Evolutionary conservation across 2,888 invertebrate genomes (phyloP).

Genomic region (Xestia rhomboidea): DNA sequence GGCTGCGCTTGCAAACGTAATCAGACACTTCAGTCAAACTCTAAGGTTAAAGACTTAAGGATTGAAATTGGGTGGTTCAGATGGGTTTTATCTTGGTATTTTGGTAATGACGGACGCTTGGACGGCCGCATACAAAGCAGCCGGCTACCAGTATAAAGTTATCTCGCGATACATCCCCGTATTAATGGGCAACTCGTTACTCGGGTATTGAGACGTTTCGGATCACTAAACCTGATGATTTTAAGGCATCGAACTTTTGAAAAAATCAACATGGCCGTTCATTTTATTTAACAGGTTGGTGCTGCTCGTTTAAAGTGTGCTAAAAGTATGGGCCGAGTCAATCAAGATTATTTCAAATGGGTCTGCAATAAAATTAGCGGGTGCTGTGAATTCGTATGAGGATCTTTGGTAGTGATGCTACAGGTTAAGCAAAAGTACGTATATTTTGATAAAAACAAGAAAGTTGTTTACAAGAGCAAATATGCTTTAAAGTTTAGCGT

Average conservation of each 20-base stretch:
- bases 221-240: constrained; percentile 83
- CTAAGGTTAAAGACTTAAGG: constrained; percentile 69
- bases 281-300: constrained; percentile 60
- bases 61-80: constrained; percentile 62
- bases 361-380: constrained; percentile 21
- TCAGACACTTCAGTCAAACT: constrained; percentile 54
- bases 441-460: neutral
- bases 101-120: constrained; percentile 89
- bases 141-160: constrained; percentile 91
- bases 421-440: neutral
- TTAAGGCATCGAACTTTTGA: constrained; percentile 80
- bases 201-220: constrained; percentile 89
- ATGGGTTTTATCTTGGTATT: constrained; percentile 72
- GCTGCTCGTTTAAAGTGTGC: constrained; percentile 49
- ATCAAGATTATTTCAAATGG: constrained; percentile 45
- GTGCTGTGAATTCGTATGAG: neutral
- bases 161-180: constrained; percentile 90
- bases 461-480: neutral
- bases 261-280: constrained; percentile 72
- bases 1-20: constrained; percentile 78
- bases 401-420: neutral
- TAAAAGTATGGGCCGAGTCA: constrained; percentile 28
- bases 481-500: neutral
- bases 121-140: constrained; percentile 90
- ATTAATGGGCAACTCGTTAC: constrained; percentile 91